Evolutionary conservation across 2,113 vertebrate species (phyloP).

Genomic region (Limnothrissa miodon): DNA sequence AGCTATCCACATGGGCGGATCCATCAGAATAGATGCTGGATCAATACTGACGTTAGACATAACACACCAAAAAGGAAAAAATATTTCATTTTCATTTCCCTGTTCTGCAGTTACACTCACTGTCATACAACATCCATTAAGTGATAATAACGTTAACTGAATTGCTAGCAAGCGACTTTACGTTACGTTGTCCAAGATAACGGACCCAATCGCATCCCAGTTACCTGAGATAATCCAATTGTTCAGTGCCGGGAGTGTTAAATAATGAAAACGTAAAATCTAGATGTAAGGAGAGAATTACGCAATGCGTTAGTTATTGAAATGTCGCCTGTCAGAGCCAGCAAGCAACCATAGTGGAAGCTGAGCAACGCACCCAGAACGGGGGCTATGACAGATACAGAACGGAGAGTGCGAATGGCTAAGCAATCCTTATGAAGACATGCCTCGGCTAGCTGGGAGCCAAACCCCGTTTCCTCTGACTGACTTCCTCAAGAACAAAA

Average conservation of each 20-base stretch:
- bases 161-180: background rate
- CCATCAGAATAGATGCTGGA: slow-evolving; percentile 44
- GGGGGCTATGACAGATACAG: background rate
- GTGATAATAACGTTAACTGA: background rate
- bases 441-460: slow-evolving; percentile 11
- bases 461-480: slow-evolving; percentile 26
- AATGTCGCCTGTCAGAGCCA: background rate
- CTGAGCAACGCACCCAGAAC: slow-evolving; percentile 4
- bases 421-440: slow-evolving; percentile 7
- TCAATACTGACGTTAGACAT: background rate
- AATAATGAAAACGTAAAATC: background rate
- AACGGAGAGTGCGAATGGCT: slow-evolving; percentile 10
- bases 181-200: background rate
- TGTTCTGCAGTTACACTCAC: background rate
- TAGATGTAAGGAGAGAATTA: background rate
- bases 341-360: background rate
- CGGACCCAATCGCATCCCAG: background rate
- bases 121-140: background rate
- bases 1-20: slow-evolving; percentile 44
- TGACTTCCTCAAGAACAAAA: slow-evolving; percentile 45
- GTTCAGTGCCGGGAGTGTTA: background rate
- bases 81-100: background rate
- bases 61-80: background rate
- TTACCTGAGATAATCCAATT: background rate
- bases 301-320: background rate